Evolutionary conservation across 2,888 invertebrate genomes (phyloP), one percentile per base, ranked within the genome.

Genomic region (Andrena flavipes): DNA sequence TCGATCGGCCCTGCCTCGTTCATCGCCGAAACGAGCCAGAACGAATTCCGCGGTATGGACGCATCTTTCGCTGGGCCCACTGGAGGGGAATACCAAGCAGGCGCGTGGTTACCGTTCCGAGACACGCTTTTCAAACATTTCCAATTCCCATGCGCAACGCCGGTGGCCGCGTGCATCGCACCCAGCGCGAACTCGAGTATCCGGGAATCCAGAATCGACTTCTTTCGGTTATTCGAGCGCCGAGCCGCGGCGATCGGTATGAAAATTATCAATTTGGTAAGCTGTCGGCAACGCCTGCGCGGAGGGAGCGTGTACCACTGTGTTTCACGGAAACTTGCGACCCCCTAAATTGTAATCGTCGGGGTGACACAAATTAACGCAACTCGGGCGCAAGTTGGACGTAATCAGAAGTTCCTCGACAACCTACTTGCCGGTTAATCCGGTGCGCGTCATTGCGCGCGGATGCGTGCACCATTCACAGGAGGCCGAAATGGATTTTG

Each of bases 361-460:
- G 70, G 70, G 48, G 29, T 62, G 73, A 59, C 56, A 49, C 73
- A 56, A 84, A 84, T 82, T 77, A 82, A 82, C 74, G 71, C 54
- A 74, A 65, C 77, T 74, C 68, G 35, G 5, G 83, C 56, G 69
- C 63, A 67, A 69, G 68, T 83, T 82, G 68, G 65, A 70, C 69
- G 79, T 72, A 83, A 83, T 79, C 84, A 68, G 79, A 84, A 84
- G 72, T 84, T 84, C 35, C 72, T 30, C 75, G 83, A 73, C 84
- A 82, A 83, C 72, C 83, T 65, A 79, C 73, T 82, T 82, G 67
- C n/a, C 64, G 56, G 82, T 77, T 82, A 76, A 83, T 82, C 69
- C 76, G 51, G n/a, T 42, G 13, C 62, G 76, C 68, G 76, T 67
- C 76, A 59, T 35, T 65, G 68, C 70, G 51, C 70, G 73, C 67